Evolutionary conservation across 1,140 invertebrate genomes (phyloP), one percentile per base, ranked within the genome.

Genomic region (Papilio glaucus): DNA sequence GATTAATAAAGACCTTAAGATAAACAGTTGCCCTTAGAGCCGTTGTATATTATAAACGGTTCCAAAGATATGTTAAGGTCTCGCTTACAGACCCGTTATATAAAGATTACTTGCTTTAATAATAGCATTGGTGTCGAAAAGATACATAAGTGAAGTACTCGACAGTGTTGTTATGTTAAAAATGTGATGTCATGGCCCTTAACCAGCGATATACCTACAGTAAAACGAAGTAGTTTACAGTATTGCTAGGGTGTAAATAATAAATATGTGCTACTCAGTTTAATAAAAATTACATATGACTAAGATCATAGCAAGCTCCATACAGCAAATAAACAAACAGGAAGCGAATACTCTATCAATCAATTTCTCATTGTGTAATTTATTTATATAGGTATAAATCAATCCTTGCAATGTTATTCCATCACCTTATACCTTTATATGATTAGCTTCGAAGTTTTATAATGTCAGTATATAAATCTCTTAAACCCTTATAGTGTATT

Each of bases 241-340:
- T 6, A 49, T 49, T 9, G 18, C 15, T 49, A 49, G 45, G 15
- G 18, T 49, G 8, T n/a, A n/a, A n/a, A n/a, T n/a, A n/a, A n/a
- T 49, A 49, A 45, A 45, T 45, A 49, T 21, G 45, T 49, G 15
- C 18, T 24, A 49, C 10, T 21, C 45, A 49, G 9, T 9, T 10
- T 49, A 21, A 49, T 21, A 49, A 21, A 7, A 49, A 49, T 10
- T 49, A 49, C 1, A 49, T 49, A 49, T 10, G 9, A n/a, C n/a
- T n/a, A n/a, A n/a, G n/a, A 57, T 24, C 10, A 57, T 12, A 57
- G 49, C 49, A 57, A 57, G 49, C 49, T 57, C 12, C 49, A 57
- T 26, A 21, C 49, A 57, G 21, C 21, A 57, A 57, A 26, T 13
- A 26, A 24, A 57, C 49, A 24, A 53, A 53, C 49, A 53, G 24